phyloP scores from a whole-genome alignment of 92 coral and sea anemone genomes.

The Pocillopora grandis region DNA sequence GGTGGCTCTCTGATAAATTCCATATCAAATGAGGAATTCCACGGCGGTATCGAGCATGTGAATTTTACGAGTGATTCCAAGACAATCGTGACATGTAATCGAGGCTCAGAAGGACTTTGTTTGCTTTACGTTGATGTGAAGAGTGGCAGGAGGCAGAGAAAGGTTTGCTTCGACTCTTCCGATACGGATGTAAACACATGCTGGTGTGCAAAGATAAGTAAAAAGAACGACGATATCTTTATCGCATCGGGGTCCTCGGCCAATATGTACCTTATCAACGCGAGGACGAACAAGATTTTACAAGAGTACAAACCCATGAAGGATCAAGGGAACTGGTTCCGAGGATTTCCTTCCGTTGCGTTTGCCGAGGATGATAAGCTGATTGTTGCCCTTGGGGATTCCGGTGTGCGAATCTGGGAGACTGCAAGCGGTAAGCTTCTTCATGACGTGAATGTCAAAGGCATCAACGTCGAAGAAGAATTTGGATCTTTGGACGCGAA shows the following conservation, averaged over 20 bases:
- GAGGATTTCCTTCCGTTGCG: conserved; percentile 69
- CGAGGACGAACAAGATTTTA: conserved; percentile 75
- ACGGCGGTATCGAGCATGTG: conserved; percentile 43
- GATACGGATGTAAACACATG: conserved; percentile 64
- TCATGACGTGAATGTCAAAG: conserved; percentile 74
- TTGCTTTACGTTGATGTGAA: conserved; percentile 56
- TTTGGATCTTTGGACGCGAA: conserved; percentile 79
- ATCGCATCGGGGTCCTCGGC: conserved; percentile 81
- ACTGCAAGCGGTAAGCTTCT: conserved; percentile 68
- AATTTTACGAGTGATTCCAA: conserved; percentile 33
- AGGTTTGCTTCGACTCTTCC: conserved; percentile 69
- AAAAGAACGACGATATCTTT: conserved; percentile 48
- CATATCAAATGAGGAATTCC: conserved; percentile 52
- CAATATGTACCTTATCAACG: conserved; percentile 72
- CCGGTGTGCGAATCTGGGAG: conserved; percentile 77
- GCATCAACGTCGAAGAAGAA: conserved; percentile 58
- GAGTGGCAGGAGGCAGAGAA: conserved; percentile 74
- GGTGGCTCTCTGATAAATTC: conserved; percentile 88
- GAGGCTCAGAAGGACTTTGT: conserved; percentile 44
- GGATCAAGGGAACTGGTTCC: conserved; percentile 75
- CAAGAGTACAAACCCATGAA: conserved; percentile 67
- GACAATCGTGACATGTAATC: conserved; percentile 42
- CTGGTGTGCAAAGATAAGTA: conserved; percentile 64
- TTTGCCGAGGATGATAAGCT: conserved; percentile 78
- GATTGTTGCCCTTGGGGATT: conserved; percentile 75